phyloP scores from a whole-genome alignment of 2,113 vertebrate genomes.

The Paradoxurus hermaphroditus region DNA sequence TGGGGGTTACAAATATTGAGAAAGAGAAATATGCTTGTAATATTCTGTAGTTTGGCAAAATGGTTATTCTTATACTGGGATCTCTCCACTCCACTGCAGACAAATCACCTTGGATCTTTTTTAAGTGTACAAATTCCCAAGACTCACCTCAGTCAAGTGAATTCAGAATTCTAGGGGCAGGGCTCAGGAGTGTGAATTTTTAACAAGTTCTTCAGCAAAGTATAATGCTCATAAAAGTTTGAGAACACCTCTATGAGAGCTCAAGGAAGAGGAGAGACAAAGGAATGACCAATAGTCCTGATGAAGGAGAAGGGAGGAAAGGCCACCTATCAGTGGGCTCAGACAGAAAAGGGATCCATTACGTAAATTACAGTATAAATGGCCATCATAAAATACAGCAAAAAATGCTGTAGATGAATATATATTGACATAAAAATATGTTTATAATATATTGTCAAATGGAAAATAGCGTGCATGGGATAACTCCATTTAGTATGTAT shows the following conservation, averaged over 20 bases:
- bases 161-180: conserved; percentile 7
- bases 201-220: not conserved
- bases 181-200: not conserved
- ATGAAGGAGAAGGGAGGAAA: not conserved
- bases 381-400: not conserved
- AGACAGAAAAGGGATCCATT: not conserved
- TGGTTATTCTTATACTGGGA: not conserved
- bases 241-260: not conserved
- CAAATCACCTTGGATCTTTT: not conserved
- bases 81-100: not conserved
- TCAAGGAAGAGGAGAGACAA: not conserved
- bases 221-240: not conserved
- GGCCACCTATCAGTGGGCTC: not conserved
- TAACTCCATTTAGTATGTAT: conserved; percentile 16
- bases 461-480: not conserved
- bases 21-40: not conserved
- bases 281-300: not conserved
- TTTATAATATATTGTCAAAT: not conserved
- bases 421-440: not conserved
- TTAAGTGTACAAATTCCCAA: not conserved
- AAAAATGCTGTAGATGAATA: not conserved
- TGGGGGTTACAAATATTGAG: not conserved
- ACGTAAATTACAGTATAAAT: not conserved
- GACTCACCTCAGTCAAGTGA: not conserved
- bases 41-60: conserved; percentile 26